These are phyloP conservation scores for Microvelia longipes DNA, from an alignment of 1,140 invertebrate genomes.

Conservation along the genomic window DNA sequence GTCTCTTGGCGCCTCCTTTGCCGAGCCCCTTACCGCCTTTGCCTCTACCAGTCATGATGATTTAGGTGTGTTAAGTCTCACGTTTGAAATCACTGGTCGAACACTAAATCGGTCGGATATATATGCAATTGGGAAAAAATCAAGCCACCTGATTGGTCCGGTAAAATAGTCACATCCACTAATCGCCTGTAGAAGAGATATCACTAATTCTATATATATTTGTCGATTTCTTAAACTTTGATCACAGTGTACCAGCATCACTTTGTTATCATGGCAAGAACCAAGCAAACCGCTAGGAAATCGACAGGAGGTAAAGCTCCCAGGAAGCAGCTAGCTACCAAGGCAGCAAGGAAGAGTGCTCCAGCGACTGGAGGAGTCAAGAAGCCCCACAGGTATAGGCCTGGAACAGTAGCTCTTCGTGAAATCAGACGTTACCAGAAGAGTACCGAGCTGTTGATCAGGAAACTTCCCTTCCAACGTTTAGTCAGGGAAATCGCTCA, in stretches of 20 bases:
- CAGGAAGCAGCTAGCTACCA: constrained; percentile 72
- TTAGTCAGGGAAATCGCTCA: constrained; percentile 74
- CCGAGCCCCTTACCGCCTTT: constrained; percentile 51
- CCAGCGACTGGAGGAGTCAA: constrained; percentile 59
- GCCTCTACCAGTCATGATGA: constrained; percentile 43
- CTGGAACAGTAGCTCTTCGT: constrained; percentile 68
- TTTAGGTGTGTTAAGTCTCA: not conserved
- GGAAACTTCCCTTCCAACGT: constrained; percentile 71
- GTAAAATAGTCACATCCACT: not conserved
- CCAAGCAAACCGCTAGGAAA: constrained; percentile 79
- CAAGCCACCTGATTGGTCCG: not conserved
- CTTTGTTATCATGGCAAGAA: constrained; percentile 74
- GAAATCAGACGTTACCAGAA: constrained; percentile 80
- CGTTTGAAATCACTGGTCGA: not conserved
- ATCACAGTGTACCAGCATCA: not conserved
- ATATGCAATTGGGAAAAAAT: not conserved
- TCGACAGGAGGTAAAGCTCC: constrained; percentile 74
- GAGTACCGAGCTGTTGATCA: constrained; percentile 63
- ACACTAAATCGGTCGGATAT: not conserved
- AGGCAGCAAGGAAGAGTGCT: constrained; percentile 56
- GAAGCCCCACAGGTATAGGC: constrained; percentile 59
- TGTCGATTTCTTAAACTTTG: not conserved
- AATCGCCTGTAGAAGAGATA: not conserved
- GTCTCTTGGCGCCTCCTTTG: constrained; percentile 51
- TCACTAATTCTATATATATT: not conserved